Evolutionary conservation across 2,888 invertebrate species (phyloP).

Genomic region (Pherbina coryleti): DNA sequence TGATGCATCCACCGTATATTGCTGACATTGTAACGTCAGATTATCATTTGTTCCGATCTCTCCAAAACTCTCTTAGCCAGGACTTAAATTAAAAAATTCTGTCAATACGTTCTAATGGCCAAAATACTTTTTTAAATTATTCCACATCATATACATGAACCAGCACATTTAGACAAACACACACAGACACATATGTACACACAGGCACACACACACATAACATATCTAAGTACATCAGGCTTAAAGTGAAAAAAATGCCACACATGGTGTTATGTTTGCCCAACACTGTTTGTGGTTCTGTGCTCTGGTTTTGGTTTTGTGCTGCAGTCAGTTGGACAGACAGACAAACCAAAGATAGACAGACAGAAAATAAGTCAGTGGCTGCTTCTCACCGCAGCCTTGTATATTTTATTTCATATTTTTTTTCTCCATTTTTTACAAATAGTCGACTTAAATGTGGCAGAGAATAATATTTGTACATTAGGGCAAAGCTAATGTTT

Average conservation of each 20-base stretch:
- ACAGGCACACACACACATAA: background rate
- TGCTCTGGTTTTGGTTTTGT: background rate
- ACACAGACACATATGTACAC: background rate
- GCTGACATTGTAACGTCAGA: no score
- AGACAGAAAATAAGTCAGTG: background rate
- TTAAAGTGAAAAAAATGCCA: no score
- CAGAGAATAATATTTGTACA: background rate
- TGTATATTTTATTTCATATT: background rate
- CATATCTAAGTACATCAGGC: background rate
- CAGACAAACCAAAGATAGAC: background rate
- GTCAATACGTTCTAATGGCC: no score
- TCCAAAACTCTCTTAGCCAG: no score
- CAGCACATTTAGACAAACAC: slow-evolving; percentile 28
- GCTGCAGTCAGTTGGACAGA: no score
- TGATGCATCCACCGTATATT: no score
- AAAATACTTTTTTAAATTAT: no score
- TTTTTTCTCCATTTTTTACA: background rate
- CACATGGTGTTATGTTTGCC: background rate
- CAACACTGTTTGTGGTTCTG: background rate
- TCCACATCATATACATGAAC: background rate
- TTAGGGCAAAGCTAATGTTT: background rate
- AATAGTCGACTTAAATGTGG: background rate
- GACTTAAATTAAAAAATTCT: no score
- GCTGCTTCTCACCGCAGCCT: background rate
- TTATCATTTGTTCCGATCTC: no score